Conservation (phyloP, 2,888 invertebrate genomes). For the Gastrophysa polygoni region DNA sequence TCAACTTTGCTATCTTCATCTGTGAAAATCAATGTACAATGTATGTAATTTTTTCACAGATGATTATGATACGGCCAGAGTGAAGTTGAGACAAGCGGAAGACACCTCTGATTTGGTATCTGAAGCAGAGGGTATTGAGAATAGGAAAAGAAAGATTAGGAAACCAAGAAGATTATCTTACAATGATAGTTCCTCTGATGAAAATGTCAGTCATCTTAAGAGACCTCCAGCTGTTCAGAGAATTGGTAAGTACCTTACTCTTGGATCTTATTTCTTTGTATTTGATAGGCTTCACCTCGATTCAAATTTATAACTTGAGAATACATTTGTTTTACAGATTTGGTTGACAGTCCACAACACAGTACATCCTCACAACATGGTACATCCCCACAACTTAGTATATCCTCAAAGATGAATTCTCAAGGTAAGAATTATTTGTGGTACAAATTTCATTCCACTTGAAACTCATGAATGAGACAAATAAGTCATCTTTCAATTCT, state of each 20-base stretch:
- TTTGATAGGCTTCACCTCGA: not conserved
- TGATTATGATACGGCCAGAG: constrained; percentile 3
- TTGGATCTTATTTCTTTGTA: not conserved
- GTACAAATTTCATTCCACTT: not conserved
- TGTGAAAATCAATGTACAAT: too few species aligned
- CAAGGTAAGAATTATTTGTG: not conserved
- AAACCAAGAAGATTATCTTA: not conserved
- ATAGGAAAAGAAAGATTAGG: not conserved
- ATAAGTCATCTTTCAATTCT: too few species aligned
- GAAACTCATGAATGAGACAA: not conserved
- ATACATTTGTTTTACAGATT: not conserved
- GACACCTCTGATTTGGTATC: constrained; percentile 9
- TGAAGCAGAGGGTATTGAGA: not conserved
- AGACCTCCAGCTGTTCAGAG: not conserved
- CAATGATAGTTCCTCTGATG: not conserved
- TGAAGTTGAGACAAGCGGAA: constrained; percentile 9
- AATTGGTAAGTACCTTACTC: not conserved
- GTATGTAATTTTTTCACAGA: constrained; percentile 4
- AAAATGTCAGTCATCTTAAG: not conserved
- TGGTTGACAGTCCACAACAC: not conserved
- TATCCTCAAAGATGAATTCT: not conserved
- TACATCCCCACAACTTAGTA: too few species aligned
- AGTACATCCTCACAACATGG: not conserved
- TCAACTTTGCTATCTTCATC: too few species aligned
- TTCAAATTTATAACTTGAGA: too few species aligned